Base-by-base conservation (phyloP, 2,113 vertebrate genomes). In the Montifringilla adamsi region DNA sequence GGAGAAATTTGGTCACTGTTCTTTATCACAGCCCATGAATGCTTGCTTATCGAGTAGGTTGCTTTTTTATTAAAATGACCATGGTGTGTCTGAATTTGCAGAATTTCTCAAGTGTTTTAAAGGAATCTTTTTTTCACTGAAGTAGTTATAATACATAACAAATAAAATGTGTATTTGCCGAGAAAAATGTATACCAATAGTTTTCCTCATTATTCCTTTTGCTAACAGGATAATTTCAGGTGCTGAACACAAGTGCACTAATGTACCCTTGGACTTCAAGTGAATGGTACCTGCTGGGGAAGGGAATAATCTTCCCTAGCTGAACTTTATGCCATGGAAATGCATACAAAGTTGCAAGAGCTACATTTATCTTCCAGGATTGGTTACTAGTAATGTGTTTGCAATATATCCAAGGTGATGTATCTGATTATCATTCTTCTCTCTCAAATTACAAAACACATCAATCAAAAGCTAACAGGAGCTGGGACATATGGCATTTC, bases 401-500 rank as follows among this genome's bases (percentile, higher is more conserved):
- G 30, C 73, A 39, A 4, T 39, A 41, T 43, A 77, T 33, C 87
- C 24, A 58, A 84, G 44, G 84, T 43, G 72, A 58, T 73, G 53
- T 3, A 2, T 77, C 72, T 13, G 2, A 16, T 93, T 80, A 77
- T 59, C 35, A 15, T 81, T 85, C 79, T 72, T 66, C 84, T 83
- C 56, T 81, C 88, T 93, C 52, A 55, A 39, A 94, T 78, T 87
- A 78, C 93, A 92, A 84, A 93, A 63, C 56, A 33, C 16, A 78
- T 84, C 91, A 87, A 74, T 82, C 90, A 94, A 63, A 90, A 82
- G 66, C 70, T 56, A 85, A 35, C 23, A 43, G 62, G 93, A 95
- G 66, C 66, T 50, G 62, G 56, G 78, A 72, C 94, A 92, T 68
- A 79, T 13, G 62, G 93, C 70, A 75, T 79, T 79, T 85, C 49